A percentile compares a stretch with the other conserved stretches of the same genome.
Evolutionary conservation across 2,113 vertebrate species (phyloP).

Genomic region (Colinus virginianus): DNA sequence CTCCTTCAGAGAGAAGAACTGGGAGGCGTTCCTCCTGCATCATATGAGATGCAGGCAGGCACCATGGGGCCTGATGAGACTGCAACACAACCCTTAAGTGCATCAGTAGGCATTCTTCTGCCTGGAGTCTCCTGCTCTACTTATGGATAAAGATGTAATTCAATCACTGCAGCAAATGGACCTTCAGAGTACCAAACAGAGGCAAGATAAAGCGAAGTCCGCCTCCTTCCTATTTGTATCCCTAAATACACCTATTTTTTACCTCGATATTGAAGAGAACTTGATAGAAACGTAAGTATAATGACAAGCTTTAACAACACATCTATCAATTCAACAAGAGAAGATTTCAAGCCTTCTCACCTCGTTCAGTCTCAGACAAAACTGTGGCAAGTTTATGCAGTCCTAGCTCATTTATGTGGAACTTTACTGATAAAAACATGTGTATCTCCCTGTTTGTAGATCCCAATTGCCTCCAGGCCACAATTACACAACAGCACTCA

Average conservation of each 20-base stretch:
- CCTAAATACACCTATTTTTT: slow-evolving; percentile 23
- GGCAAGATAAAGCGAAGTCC: slow-evolving; percentile 20
- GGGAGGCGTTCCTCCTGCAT: slow-evolving; percentile 69
- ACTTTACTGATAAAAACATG: neutral
- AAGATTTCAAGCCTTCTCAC: neutral
- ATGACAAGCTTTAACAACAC: neutral
- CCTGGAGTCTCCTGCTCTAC: slow-evolving; percentile 57
- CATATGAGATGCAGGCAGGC: slow-evolving; percentile 72
- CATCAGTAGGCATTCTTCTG: slow-evolving; percentile 71
- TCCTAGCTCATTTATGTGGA: neutral
- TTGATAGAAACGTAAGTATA: neutral
- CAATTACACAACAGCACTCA: neutral
- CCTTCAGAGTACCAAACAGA: slow-evolving; percentile 36
- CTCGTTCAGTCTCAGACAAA: neutral
- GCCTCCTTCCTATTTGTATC: neutral
- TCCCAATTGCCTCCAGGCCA: neutral
- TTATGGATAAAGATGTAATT: slow-evolving; percentile 80
- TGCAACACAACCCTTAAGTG: slow-evolving; percentile 79
- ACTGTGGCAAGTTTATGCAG: neutral
- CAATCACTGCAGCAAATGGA: slow-evolving; percentile 77
- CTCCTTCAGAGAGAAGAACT: slow-evolving; percentile 54
- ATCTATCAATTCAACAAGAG: neutral
- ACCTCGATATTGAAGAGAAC: neutral
- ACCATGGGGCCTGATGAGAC: slow-evolving; percentile 71
- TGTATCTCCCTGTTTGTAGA: neutral